These are phyloP conservation scores for Drosophila aff. DNA, from an alignment of 1,140 invertebrate genomes.

Conservation along the genomic window DNA sequence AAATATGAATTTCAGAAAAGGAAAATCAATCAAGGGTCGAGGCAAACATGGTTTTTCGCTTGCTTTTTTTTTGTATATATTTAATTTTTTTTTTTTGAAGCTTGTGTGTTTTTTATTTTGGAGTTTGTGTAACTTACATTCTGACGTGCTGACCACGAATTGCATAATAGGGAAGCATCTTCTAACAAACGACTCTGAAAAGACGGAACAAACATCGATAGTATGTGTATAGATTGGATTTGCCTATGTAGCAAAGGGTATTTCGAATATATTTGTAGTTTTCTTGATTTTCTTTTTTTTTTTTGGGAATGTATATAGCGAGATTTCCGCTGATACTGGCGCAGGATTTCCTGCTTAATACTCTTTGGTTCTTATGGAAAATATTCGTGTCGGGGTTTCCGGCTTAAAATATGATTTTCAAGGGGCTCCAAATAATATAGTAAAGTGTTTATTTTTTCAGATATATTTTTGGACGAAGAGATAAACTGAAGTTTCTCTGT, in stretches of 20 bases:
- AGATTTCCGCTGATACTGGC: too few species aligned
- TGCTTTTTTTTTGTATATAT: conserved; percentile 6
- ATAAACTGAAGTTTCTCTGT: background rate
- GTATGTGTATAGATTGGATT: conserved; percentile 53
- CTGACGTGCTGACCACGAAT: conserved; percentile 94
- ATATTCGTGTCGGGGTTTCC: background rate
- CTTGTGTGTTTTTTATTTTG: conserved; percentile 4
- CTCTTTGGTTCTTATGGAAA: background rate
- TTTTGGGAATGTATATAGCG: background rate
- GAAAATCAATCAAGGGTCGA: conserved; percentile 54
- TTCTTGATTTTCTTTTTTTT: background rate
- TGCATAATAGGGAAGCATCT: conserved; percentile 94
- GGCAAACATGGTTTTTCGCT: conserved; percentile 6
- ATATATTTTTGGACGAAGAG: background rate
- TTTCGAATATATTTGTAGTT: conserved; percentile 3
- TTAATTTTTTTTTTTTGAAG: background rate
- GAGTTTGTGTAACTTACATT: conserved; percentile 89
- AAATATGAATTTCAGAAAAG: conserved; percentile 43
- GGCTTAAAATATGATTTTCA: background rate
- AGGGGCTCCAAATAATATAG: background rate
- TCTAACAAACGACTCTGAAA: conserved; percentile 93
- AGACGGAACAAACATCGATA: conserved; percentile 80
- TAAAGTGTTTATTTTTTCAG: background rate
- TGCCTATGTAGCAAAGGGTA: conserved; percentile 15
- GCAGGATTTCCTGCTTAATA: background rate